Percentiles rank a stretch among this genome's conserved stretches.
phyloP scores from a whole-genome alignment of 2,888 invertebrate genomes.

The Polymixis flavicincta region DNA sequence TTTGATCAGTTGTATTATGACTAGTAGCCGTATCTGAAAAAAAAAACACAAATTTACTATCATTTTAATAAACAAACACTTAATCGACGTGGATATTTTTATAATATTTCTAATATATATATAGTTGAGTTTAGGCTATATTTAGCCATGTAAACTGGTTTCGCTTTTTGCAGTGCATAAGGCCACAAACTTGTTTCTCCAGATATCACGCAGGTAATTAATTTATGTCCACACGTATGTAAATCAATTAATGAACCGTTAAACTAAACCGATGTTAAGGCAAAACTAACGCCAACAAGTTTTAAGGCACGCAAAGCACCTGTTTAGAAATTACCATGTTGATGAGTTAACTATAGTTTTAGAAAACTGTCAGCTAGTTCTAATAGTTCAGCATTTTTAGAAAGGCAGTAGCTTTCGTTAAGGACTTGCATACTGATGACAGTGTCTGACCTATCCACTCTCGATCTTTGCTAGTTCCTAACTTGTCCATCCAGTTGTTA shows the following conservation, averaged over 20 bases:
- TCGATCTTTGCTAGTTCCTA: constrained; percentile 36
- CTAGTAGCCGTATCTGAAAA: constrained; percentile 89
- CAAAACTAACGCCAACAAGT: constrained; percentile 34
- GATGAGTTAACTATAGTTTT: constrained; percentile 52
- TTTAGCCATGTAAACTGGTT: constrained; percentile 9
- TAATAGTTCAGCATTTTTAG: constrained; percentile 63
- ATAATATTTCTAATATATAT: not conserved
- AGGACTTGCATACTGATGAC: constrained; percentile 44
- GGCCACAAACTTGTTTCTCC: constrained; percentile 16
- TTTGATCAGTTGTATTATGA: constrained; percentile 79
- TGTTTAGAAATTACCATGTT: constrained; percentile 65
- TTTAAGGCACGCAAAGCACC: constrained; percentile 37
- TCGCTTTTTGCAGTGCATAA: constrained; percentile 1
- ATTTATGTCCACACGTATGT: constrained; percentile 1
- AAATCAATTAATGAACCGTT: constrained; percentile 16
- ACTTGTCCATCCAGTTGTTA: constrained; percentile 65
- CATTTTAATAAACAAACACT: not conserved
- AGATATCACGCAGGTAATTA: not conserved
- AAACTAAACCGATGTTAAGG: constrained; percentile 18
- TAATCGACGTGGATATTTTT: not conserved
- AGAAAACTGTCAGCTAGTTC: constrained; percentile 54
- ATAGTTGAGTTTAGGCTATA: constrained; percentile 6
- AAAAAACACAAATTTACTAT: constrained; percentile 54
- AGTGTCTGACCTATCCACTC: constrained; percentile 63
- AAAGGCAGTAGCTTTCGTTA: constrained; percentile 55